These are phyloP conservation scores for Acutogordius australiensis DNA, from an alignment of 2,888 invertebrate genomes.

Conservation along the genomic window DNA sequence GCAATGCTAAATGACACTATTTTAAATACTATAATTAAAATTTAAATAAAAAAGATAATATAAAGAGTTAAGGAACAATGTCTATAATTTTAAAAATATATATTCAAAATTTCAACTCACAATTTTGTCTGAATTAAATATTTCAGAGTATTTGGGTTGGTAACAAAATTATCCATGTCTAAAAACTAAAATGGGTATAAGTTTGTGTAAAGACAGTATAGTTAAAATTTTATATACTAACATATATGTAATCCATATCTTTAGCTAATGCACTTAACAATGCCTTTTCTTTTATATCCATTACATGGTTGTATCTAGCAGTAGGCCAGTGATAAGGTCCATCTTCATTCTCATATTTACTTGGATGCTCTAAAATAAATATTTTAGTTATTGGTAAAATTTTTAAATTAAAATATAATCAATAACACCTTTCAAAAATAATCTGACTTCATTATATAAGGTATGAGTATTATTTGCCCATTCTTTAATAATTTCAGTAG, in stretches of 20 bases:
- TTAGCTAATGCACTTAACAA: not conserved
- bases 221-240: too few relatives aligned
- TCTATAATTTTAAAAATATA: too few relatives aligned
- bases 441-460: not conserved
- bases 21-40: too few relatives aligned
- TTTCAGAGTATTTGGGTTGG: constrained; percentile 1
- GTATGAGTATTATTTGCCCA: constrained; percentile 36
- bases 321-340: not conserved
- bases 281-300: not conserved
- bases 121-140: not conserved
- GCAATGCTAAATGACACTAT: too few relatives aligned
- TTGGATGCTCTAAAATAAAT: not conserved
- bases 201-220: too few relatives aligned
- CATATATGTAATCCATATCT: constrained; percentile 4
- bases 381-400: not conserved
- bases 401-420: not conserved
- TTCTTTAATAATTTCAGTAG: constrained; percentile 37
- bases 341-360: not conserved
- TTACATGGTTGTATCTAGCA: not conserved
- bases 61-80: too few relatives aligned
- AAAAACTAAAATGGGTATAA: constrained; percentile 10
- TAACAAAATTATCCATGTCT: constrained; percentile 7
- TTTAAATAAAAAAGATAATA: too few relatives aligned
- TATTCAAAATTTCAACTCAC: not conserved
- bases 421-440: not conserved